Evolutionary conservation across 2,113 vertebrate genomes (phyloP).

Genomic region (Lepisosteus osseus): DNA sequence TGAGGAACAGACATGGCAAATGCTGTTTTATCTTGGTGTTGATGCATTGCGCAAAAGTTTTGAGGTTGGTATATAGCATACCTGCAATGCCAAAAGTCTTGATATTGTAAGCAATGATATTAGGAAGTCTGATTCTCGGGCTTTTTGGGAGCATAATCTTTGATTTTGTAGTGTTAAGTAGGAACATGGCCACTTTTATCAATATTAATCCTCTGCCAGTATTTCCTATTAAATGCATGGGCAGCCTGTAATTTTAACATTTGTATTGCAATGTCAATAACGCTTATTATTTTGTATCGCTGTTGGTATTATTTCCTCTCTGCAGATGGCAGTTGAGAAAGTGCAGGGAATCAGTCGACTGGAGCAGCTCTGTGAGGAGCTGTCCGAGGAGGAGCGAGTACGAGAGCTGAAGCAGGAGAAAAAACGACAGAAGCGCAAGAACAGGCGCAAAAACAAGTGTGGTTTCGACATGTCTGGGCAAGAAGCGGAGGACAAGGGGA

Average conservation of each 20-base stretch:
- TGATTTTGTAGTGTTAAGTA: too few species aligned
- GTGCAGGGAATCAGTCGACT: conserved; percentile 93
- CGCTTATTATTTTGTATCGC: conserved; percentile 4
- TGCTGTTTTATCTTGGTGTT: conserved; percentile 91
- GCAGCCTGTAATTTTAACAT: too few species aligned
- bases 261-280: too few species aligned
- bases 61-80: conserved; percentile 71
- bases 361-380: conserved; percentile 93
- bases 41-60: conserved; percentile 92
- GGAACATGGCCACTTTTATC: too few species aligned
- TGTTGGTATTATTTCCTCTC: not conserved
- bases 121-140: too few species aligned
- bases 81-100: too few species aligned
- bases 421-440: conserved; percentile 94
- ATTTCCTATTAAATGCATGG: too few species aligned
- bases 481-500: conserved; percentile 74
- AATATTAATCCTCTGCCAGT: too few species aligned
- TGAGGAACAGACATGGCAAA: conserved; percentile 96
- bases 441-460: conserved; percentile 93
- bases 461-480: conserved; percentile 78
- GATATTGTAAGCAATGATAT: too few species aligned
- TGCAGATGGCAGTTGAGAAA: conserved; percentile 92
- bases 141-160: too few species aligned
- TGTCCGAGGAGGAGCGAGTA: conserved; percentile 91
- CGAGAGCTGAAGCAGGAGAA: conserved; percentile 96